These are phyloP conservation scores for Centropus unirufus DNA, from an alignment of 2,113 vertebrate species.

Conservation along the genomic window DNA sequence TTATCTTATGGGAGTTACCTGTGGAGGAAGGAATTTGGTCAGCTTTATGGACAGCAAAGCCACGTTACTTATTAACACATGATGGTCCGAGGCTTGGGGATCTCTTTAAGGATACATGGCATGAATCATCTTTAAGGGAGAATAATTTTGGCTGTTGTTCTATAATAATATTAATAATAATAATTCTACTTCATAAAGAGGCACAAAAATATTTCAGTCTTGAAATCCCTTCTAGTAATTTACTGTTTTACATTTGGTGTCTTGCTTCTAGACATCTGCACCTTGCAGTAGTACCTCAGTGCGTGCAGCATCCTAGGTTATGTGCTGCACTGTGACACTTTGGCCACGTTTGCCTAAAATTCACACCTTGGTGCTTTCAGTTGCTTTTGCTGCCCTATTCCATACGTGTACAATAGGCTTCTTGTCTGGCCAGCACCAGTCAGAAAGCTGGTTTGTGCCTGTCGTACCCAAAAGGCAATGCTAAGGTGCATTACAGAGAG, in stretches of 20 bases:
- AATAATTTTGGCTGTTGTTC: neutral
- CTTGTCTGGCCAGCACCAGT: neutral
- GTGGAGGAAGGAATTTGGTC: neutral
- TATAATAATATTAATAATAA: neutral
- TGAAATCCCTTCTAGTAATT: neutral
- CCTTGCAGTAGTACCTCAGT: neutral
- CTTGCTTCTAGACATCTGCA: neutral
- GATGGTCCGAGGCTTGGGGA: neutral
- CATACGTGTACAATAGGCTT: neutral
- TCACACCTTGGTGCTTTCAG: rapidly evolving
- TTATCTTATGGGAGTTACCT: neutral
- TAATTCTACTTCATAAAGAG: neutral
- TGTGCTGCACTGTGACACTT: neutral
- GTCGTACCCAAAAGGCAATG: neutral
- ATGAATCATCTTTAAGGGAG: neutral
- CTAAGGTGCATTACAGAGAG: neutral
- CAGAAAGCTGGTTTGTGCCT: neutral
- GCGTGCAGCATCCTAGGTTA: neutral
- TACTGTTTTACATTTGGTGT: neutral
- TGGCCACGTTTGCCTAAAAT: neutral
- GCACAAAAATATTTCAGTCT: rapidly evolving
- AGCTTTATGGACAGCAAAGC: neutral
- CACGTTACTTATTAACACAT: rapidly evolving
- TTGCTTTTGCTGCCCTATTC: neutral
- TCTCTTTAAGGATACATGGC: neutral